A percentile compares a stretch with the other conserved stretches of the same genome.
phyloP scores from a whole-genome alignment of 2,888 invertebrate species.

The Chouioia cunea region DNA sequence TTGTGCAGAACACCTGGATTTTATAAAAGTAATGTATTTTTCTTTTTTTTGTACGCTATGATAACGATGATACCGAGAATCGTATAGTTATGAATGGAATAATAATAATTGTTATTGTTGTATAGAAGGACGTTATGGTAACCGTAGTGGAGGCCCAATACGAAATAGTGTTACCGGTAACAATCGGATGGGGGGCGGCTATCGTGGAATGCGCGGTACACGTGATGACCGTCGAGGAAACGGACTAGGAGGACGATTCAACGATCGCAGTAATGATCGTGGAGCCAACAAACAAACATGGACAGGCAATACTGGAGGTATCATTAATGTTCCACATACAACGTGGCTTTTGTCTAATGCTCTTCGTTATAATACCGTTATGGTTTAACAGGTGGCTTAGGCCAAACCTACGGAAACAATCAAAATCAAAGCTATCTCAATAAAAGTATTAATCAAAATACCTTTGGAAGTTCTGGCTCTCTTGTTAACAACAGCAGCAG shows the following conservation, averaged over 20 bases:
- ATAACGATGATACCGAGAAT: background rate
- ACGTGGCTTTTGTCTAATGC: background rate
- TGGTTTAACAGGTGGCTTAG: conserved; percentile 51
- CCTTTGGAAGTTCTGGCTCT: conserved; percentile 28
- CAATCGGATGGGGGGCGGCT: conserved; percentile 54
- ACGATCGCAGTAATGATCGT: conserved; percentile 57
- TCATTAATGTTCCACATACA: background rate
- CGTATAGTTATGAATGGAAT: background rate
- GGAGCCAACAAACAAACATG: conserved; percentile 61
- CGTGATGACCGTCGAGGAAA: conserved; percentile 60
- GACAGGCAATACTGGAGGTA: conserved; percentile 51
- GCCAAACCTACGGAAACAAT: conserved; percentile 53
- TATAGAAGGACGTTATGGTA: conserved; percentile 62
- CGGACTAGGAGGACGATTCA: conserved; percentile 56
- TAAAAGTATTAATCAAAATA: conserved; percentile 60
- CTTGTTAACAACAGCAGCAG: conserved; percentile 42
- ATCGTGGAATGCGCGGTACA: conserved; percentile 59
- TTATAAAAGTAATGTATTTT: conserved; percentile 60
- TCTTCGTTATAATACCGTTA: background rate
- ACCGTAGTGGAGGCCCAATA: conserved; percentile 56
- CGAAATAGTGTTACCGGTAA: conserved; percentile 48
- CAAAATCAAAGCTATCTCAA: conserved; percentile 51
- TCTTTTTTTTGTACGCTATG: background rate
- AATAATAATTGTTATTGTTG: conserved; percentile 3
- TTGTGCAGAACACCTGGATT: conserved; percentile 71